Base-by-base conservation (phyloP, 2,797 vertebrate genomes). In the Urocyon cinereoargenteus region DNA sequence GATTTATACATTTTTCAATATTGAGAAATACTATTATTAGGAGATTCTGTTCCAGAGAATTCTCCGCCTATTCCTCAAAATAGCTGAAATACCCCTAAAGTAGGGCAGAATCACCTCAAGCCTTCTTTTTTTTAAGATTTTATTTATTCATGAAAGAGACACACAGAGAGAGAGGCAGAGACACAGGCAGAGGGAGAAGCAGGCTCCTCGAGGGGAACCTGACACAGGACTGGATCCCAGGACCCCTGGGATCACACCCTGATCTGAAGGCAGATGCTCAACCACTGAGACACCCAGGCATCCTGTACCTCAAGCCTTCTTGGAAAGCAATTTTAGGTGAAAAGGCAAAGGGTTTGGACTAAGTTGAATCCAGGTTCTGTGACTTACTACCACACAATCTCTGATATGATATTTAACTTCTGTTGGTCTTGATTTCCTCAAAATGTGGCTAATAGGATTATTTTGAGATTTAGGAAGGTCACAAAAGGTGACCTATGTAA, bases 351-450 rank as follows among this genome's bases (percentile, higher is more conserved):
- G 11, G 15, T 86, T 55, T 92, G 61, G 18, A 66, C 3, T 83
- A 92, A 84, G 6, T 3, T 86, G 68, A 88, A 82, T 82, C 14
- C 61, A 92, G 68, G 73, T 18, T 92, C 72, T 93, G 83, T 5
- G 34, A 83, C 40, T 73, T 88, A 57, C 53, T 73, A 91, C 51
- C 62, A 79, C 19, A 91, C 31, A 94, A 89, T 45, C 24, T 91
- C 68, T 91, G 81, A 85, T 28, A 77, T 45, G 68, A 92, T 53
- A 62, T 16, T 86, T 94, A 45, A 86, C 13, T 73, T 90, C 40
- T 51, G 86, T 66, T 95, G 59, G 94, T 84, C 75, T 95, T 73
- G 93, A 73, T 94, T 94, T 96, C 72, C 49, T 86, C 66, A 90
- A 85, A 78, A 82, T 78, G 64, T 93, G 51, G 77, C 68, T 90